Evolutionary conservation across 2,113 vertebrate species (phyloP), one percentile per base, ranked within the genome.

Genomic region (Dolichotis patagonum): DNA sequence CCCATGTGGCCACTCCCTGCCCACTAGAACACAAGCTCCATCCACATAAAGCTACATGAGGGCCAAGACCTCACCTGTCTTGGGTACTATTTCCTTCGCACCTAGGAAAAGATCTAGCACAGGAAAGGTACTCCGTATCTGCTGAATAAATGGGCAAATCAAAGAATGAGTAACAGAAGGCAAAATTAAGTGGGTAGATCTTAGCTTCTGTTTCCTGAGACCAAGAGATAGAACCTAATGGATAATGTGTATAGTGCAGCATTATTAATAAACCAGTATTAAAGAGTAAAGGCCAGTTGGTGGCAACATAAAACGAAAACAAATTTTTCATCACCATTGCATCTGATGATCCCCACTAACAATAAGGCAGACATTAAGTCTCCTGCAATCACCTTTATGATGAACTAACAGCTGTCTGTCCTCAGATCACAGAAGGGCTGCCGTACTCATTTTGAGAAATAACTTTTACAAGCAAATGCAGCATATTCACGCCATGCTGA

Each of bases 181-280:
- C 10, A 56, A 69, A 90, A 38, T 35, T 63, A 38, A 52, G 20
- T 12, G 26, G 8, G 62, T 28, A 19, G 49, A 20, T 1, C 0
- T 49, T 5, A 84, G 43, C 38, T 60, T 84, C 38, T 81, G n/a
- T 75, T 75, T 85, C 35, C 81, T 28, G n/a, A 35, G 38, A 81
- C 3, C 32, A 0, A 16, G n/a, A 24, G 24, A 54, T 24, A 30
- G n/a, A 26, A 49, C 46, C 77, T 49, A 46, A n/a, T 0, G 87
- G 54, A 32, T 1, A 13, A 32, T 19, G 14, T 0, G 0, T 0
- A 5, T 1, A 9, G 35, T 26, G 20, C 28, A 43, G 52, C 1
- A 1, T 56, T 30, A 90, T 24, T 38, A 49, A 1, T 56, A 49
- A 60, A 28, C 24, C 12, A 8, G 0, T 67, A 75, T 38, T 62